Percentiles rank a stretch among this genome's conserved stretches.
phyloP scores from a whole-genome alignment of 2,113 vertebrate genomes.

The Fulica atra region DNA sequence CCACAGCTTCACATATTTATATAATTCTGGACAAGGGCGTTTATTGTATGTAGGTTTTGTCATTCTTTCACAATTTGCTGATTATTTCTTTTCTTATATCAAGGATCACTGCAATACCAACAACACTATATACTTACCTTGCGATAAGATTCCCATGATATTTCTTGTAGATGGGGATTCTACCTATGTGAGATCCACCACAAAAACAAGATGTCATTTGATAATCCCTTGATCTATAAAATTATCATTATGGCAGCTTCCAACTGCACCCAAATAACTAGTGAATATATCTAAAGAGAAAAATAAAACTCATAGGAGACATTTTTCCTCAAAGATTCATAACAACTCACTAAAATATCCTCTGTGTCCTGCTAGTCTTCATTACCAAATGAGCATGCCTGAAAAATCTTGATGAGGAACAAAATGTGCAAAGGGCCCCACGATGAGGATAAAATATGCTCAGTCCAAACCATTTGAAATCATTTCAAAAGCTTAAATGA shows the following conservation, averaged over 20 bases:
- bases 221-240: background rate
- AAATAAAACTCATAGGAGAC: background rate
- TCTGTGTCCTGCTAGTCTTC: background rate
- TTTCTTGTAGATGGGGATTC: background rate
- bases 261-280: background rate
- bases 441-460: background rate
- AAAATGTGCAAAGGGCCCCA: background rate
- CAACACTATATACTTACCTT: background rate
- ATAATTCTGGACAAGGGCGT: background rate
- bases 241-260: background rate
- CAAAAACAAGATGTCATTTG: background rate
- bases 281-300: background rate
- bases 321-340: background rate
- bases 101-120: background rate
- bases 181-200: background rate
- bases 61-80: background rate
- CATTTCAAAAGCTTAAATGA: slow-evolving; percentile 18
- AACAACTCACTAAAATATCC: background rate
- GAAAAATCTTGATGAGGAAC: background rate
- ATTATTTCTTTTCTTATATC: background rate
- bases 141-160: background rate
- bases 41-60: background rate
- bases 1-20: background rate
- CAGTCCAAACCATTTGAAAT: background rate
- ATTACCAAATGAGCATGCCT: background rate